Base-by-base conservation (phyloP, 1,140 invertebrate species). In the Aleiodes sp. region DNA sequence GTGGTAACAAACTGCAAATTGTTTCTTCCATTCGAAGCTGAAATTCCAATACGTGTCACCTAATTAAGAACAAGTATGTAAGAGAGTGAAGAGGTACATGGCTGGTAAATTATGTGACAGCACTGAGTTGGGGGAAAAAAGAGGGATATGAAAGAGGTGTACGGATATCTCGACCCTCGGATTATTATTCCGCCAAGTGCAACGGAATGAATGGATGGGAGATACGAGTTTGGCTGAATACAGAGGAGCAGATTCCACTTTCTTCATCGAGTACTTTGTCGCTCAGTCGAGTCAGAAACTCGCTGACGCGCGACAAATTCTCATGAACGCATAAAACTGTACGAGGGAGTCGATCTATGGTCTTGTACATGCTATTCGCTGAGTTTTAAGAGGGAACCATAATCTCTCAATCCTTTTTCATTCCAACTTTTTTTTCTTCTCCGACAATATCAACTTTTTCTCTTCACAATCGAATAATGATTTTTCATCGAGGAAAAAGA, bases 1-100 rank as follows among this genome's bases (percentile, higher is more conserved):
- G 21, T 52, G 21, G 46, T 52, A 24, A 52, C 16, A 16, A 52
- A 52, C 21, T 1, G 21, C 46, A 62, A 62, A 62, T 62, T 39
- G 24, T 39, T 60, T 62, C 31, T 39, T 62, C 31, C 31, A 26
- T 62, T 24, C 33, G 1, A 52, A 26, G 46, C 46, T 52, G 4
- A 24, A 52, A 52, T 52, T 52, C 21, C 16, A 24, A 52, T 52
- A 52, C 46, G 46, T 52, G 21, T 52, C 46, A 52, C 46, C 46
- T 52, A 52, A 52, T 52, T 52, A 52, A 16, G 10, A 52, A 24
- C 19, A 52, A 52, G 46, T 24, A 52, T 52, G 21, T 24, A 21
- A 52, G 8, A 10, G 46, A 52, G 21, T 52, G 46, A 24, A 52
- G 21, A 52, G 21, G 46, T 52, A 52, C 21, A 21, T 52, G 46